These are phyloP conservation scores for Dasyprocta punctata DNA, from an alignment of 2,113 vertebrate species.

Conservation along the genomic window DNA sequence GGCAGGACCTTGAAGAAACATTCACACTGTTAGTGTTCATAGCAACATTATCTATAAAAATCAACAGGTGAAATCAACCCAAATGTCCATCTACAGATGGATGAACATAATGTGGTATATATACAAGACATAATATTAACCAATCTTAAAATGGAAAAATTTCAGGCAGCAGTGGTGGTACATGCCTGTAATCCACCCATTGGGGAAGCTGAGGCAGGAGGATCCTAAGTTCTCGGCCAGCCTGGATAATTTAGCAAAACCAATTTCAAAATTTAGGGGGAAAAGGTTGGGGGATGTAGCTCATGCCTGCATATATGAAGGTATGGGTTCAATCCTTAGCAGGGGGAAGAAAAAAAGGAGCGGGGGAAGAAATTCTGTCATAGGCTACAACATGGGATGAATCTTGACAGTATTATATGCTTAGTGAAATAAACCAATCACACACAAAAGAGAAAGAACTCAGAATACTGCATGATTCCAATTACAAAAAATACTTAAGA, in stretches of 20 bases:
- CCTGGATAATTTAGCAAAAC: not conserved
- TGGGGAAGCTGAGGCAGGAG: not conserved
- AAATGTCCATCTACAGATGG: not conserved
- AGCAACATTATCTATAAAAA: not conserved
- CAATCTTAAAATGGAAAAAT: not conserved
- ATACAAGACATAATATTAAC: not conserved
- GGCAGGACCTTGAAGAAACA: not conserved
- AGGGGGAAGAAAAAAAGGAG: not conserved
- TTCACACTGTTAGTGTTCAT: not conserved
- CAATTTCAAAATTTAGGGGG: not conserved
- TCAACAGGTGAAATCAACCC: not conserved
- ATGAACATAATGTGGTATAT: not conserved
- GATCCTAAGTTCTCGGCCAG: not conserved
- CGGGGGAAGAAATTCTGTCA: not conserved
- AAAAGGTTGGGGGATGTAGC: not conserved
- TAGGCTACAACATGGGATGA: not conserved
- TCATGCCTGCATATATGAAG: not conserved
- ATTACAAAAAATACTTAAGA: not conserved
- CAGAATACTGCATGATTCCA: not conserved
- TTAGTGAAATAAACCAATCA: not conserved
- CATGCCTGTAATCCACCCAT: no score
- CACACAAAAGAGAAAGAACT: not conserved
- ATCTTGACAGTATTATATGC: not conserved
- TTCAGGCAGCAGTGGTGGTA: not conserved
- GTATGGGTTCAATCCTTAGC: not conserved